Base-by-base conservation (phyloP, 2,797 vertebrate genomes). In the Phoxinus dragarum region DNA sequence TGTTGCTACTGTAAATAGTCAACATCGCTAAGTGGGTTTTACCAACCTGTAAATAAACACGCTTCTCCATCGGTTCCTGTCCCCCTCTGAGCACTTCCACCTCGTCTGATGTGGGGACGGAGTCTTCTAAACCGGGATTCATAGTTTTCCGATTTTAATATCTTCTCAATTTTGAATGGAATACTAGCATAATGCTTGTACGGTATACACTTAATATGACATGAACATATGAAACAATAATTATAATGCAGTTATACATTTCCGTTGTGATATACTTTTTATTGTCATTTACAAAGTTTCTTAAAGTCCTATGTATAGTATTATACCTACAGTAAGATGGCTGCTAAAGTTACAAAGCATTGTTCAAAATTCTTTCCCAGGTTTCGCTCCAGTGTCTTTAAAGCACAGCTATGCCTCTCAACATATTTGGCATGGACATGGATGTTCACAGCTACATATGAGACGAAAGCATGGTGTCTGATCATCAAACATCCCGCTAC, bases 361-460 rank as follows among this genome's bases (percentile, higher is more conserved):
- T 78, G 27, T 84, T 68, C 34, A 68, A 54, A 84, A 66, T 52
- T 52, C 40, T 40, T 85, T 59, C 68, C 34, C 69, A 80, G 56
- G 56, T 38, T 80, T 74, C 69, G 31, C 40, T 72, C 34, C 56
- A 21, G 56, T 42, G 69, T 80, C 49, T 84, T 85, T 27, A 80
- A 74, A 81, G 84, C 23, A 1, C 77, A 34, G 69, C 42, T 36
- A 73, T 66, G 36, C 42, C 40, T 85, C 31, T 23, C 56, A 54
- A 80, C 68, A 85, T 85, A 67, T 66, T 85, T 85, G 84, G 84
- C 84, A 85, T 49, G 77, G 69, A 52, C 47, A 23, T 74, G 61
- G 80, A 82, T 88, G 80, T 82, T 72, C 69, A 73, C 80, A 82
- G 82, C 72, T 73, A 36, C 75, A 84, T 52, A 78, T 81, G 73